Base-by-base conservation (phyloP, 2,113 vertebrate species). In the Lontra canadensis region DNA sequence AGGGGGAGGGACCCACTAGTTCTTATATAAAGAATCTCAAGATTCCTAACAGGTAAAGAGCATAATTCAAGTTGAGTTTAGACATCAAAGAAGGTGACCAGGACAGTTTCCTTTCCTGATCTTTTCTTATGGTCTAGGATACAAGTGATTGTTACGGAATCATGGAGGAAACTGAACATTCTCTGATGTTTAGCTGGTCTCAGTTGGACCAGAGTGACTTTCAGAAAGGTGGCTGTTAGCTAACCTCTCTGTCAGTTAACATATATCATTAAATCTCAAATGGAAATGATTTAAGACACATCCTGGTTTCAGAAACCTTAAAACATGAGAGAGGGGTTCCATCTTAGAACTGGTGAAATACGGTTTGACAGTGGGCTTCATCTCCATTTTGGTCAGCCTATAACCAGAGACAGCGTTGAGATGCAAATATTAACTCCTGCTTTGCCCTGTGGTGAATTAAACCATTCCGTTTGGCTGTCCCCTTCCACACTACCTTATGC, bases 381-480 rank as follows among this genome's bases (percentile, higher is more conserved):
- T 85, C 80, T 94, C 47, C 18, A 29, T 94, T 95, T 95, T 84
- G 90, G 67, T 90, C 88, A 87, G 31, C 55, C 25, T 92, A 0
- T 83, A 82, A 67, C 20, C 17, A 44, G 47, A 63, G 83, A 79
- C 71, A 89, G 44, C 67, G 86, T 73, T 97, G 92, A 96, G 59
- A 96, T 95, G 61, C 61, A 90, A 63, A 95, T 89, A 29, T 92
- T 57, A 69, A 44, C 67, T 92, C 47, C 59, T 71, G 26, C 74
- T 87, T 91, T 87, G 69, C 92, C 81, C 74, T 69, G 82, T 93
- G 52, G 47, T 90, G 95, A 94, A 94, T 94, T 96, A 92, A 94
- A 88, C 59, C 55, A 34, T 97, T 88, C 20, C 21, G 78, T 86
- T 67, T 86, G 20, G 7, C 80, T 94, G 42, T 42, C 61, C 47